Evolutionary conservation across 2,113 vertebrate genomes (phyloP).

Genomic region (Camarhynchus parvulus): DNA sequence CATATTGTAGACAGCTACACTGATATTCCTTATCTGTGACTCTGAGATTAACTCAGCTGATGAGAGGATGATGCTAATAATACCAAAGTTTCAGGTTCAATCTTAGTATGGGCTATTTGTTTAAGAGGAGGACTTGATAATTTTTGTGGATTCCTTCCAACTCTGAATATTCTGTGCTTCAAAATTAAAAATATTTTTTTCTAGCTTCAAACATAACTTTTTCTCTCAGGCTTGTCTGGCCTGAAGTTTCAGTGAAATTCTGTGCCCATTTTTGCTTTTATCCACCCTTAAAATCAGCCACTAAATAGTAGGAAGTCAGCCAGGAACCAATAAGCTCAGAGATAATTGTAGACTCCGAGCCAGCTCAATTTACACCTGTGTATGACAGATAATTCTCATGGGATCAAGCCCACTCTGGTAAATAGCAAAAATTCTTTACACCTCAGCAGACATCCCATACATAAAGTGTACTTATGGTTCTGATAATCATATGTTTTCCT

Average conservation of each 20-base stretch:
- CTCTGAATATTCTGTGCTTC: background rate
- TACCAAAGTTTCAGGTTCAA: background rate
- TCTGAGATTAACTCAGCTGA: background rate
- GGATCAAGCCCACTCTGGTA: background rate
- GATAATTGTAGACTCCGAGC: background rate
- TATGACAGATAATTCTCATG: background rate
- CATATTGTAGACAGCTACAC: background rate
- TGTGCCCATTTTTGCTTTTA: background rate
- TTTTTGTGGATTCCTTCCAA: background rate
- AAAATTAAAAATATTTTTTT: background rate
- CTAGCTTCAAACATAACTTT: background rate
- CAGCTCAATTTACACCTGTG: background rate
- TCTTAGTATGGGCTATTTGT: background rate
- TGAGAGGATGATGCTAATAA: background rate
- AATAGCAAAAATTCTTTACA: background rate
- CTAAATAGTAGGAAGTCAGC: background rate
- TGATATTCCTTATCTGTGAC: background rate
- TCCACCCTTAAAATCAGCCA: background rate
- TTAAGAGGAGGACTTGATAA: background rate
- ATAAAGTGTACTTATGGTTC: background rate
- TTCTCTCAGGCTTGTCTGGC: background rate
- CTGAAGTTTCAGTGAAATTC: background rate
- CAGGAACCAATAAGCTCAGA: background rate
- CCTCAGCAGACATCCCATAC: background rate
- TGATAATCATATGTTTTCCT: background rate